Evolutionary conservation across 1,140 invertebrate genomes (phyloP), one percentile per base, ranked within the genome.

Genomic region (Drosophila santomea): DNA sequence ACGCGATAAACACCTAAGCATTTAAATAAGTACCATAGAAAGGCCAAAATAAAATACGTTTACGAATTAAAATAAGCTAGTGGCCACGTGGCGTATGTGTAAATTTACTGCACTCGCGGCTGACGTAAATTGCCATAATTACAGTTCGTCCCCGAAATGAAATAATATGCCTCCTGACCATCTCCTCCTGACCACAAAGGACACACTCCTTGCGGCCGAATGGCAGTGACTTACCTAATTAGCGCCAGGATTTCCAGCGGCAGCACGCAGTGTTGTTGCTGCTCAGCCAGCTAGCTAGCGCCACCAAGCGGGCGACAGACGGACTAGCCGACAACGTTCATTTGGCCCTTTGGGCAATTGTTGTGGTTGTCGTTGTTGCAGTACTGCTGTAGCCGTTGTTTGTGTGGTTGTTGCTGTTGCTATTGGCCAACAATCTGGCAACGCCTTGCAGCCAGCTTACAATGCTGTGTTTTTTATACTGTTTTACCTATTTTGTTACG

Each of bases 191-290:
- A 20, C 64, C 60, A 63, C 61, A 75, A 59, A 62, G 54, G 35
- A 55, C 28, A 48, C 52, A 74, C 35, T 41, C 23, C 35, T 20
- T 35, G 36, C 17, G 56, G 41, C 45, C 59, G 43, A 50, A 25
- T 54, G 43, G 63, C 35, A 55, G 60, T 41, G 74, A 83, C 80
- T 83, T 83, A 83, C 80, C 80, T 83, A 83, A 83, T 83, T 83
- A 83, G 80, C 71, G 74, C 78, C 80, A 83, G 80, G 80, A 82
- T 83, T 83, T 83, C 74, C 80, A 83, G 74, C 55, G 59, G 59
- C 78, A 74, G 63, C 62, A 74, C 69, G 59, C 59, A 51, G 71
- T 59, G 20, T 54, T 45, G 45, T 45, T 20, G 17, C 47, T 57
- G 54, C 63, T 12, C 51, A 23, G 17, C 45, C 17, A 50, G 54